These are phyloP conservation scores for Oreohelix idahoensis DNA, from an alignment of 1,140 invertebrate genomes.

Conservation along the genomic window DNA sequence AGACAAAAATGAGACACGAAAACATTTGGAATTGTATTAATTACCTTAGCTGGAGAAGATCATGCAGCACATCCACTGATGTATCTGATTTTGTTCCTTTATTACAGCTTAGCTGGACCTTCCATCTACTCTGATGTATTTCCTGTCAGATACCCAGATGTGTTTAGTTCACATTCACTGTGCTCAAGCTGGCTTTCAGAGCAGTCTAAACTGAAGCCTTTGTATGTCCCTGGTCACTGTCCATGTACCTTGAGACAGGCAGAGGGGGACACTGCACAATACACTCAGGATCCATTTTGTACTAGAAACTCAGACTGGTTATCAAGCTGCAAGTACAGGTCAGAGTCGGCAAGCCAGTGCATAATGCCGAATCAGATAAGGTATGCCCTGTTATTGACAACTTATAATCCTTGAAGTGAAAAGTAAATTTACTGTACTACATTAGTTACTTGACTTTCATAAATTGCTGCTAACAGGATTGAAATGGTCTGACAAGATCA, in stretches of 20 bases:
- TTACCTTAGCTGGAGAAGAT: no score
- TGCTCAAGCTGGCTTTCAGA: slow-evolving; percentile 56
- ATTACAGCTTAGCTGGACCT: slow-evolving; percentile 15
- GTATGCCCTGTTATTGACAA: neutral
- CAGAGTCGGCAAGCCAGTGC: slow-evolving; percentile 53
- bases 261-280: slow-evolving; percentile 58
- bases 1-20: no score
- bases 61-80: no score
- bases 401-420: neutral
- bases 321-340: slow-evolving; percentile 60
- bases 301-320: slow-evolving; percentile 17
- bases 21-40: no score
- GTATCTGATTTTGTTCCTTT: no score
- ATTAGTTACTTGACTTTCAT: no score
- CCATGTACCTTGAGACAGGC: slow-evolving; percentile 60
- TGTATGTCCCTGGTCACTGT: slow-evolving; percentile 47
- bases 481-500: no score
- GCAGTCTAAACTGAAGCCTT: slow-evolving; percentile 34
- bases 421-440: no score
- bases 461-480: no score
- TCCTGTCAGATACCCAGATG: slow-evolving; percentile 50
- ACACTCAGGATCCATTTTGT: slow-evolving; percentile 61
- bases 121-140: slow-evolving; percentile 68
- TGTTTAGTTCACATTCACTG: slow-evolving; percentile 43
- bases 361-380: slow-evolving; percentile 45